Base-by-base conservation (phyloP, 2,797 vertebrate genomes). In the Girardinus metallicus region DNA sequence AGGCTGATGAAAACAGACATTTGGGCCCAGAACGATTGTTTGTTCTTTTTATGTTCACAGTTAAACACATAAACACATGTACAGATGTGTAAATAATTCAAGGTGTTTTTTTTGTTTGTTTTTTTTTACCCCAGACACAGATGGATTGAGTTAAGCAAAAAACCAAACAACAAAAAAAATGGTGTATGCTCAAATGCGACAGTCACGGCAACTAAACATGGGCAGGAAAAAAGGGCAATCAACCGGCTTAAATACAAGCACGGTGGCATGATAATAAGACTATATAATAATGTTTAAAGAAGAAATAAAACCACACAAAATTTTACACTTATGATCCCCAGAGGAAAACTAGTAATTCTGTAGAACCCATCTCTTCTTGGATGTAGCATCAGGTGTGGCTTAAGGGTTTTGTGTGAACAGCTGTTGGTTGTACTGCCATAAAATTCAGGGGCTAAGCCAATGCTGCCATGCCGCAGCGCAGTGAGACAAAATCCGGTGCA, bases 81-180 rank as follows among this genome's bases (percentile, higher is more conserved):
- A 75, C 68, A 75, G 64, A 75, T 72, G 72, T 79, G 49, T 68
- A 74, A 73, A 78, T 34, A 76, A 78, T 7, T 43, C 46, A 66
- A 78, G 73, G 47, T 34, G 0, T 51, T 51, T 12, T 55, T 5
- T 51, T 51, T 47, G n/a, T n/a, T 47, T 16, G 3, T 29, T 12
- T 72, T 73, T 1, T 73, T 41, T 70, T 64, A 73, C 1, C 23
- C 71, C 7, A 18, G 39, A 21, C 47, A 64, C 77, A 85, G 72
- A 85, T 77, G 79, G 57, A 0, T 0, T 43, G 84, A 83, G 79
- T 82, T 80, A 73, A 62, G 75, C 80, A 18, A 5, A 36, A 60
- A 81, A 21, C 6, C 5, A 21, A 21, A 51, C 1, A 51, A 1
- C 9, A 1, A 3, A 8, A 23, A 51, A 51, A 51, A 51, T 8